Conservation (phyloP, 2,888 invertebrate genomes). For the Tipula confusa region DNA sequence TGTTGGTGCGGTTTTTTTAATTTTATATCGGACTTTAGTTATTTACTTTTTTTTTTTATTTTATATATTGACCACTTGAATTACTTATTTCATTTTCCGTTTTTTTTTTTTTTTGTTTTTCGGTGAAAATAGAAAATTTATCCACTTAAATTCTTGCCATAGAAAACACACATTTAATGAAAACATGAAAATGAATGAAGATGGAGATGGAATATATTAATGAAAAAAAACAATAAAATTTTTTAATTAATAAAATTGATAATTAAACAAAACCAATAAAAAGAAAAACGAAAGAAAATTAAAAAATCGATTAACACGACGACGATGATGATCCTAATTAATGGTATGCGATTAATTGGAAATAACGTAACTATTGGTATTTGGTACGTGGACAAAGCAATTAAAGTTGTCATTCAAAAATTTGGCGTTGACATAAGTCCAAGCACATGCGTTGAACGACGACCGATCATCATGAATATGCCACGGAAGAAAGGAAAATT, state of each 20-base stretch:
- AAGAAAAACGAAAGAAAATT: not conserved
- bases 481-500: constrained; percentile 16
- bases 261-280: no score
- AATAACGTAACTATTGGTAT: not conserved
- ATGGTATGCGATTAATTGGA: not conserved
- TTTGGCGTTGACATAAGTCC: not conserved
- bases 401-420: not conserved
- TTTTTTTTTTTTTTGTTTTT: not conserved
- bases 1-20: constrained; percentile 14
- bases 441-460: not conserved
- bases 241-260: not conserved
- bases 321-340: constrained; percentile 6
- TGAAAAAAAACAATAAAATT: not conserved
- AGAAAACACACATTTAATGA: not conserved
- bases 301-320: not conserved
- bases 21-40: not conserved
- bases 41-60: not conserved
- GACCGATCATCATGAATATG: not conserved
- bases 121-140: not conserved
- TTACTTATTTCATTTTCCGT: not conserved
- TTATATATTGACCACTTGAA: not conserved
- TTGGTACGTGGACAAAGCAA: not conserved
- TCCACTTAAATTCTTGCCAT: not conserved
- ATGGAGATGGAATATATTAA: not conserved
- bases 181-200: not conserved